Percentiles rank a stretch among this genome's conserved stretches.
These are phyloP conservation scores for Aix galericulata DNA, from an alignment of 2,113 vertebrate species.

Conservation along the genomic window DNA sequence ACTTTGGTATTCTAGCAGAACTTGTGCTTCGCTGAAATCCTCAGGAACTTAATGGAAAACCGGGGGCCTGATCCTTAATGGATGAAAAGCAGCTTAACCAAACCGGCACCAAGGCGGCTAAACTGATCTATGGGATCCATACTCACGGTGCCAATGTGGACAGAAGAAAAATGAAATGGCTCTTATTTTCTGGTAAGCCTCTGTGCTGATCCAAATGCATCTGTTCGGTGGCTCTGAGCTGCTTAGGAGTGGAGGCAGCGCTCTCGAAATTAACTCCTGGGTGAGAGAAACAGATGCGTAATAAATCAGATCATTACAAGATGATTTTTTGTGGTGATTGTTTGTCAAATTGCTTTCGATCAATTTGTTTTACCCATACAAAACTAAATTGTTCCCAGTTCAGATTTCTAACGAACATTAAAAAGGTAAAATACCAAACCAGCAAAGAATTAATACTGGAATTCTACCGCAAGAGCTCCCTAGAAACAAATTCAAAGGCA, in stretches of 20 bases:
- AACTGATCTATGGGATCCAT: background rate
- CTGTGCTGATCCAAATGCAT: background rate
- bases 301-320: background rate
- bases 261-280: background rate
- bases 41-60: constrained; percentile 8
- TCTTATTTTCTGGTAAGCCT: background rate
- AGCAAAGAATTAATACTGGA: background rate
- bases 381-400: background rate
- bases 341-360: background rate
- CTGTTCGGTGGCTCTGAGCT: background rate
- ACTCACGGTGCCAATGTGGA: background rate
- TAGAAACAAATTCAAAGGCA: constrained; percentile 42
- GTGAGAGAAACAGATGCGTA: background rate
- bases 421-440: background rate
- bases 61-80: background rate
- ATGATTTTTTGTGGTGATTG: background rate
- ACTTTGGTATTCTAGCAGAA: constrained; percentile 13
- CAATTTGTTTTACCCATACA: background rate
- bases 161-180: background rate
- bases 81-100: background rate
- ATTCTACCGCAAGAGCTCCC: constrained; percentile 4
- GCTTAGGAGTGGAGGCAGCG: background rate
- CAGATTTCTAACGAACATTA: background rate
- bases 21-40: background rate
- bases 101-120: background rate